Evolutionary conservation across 2,797 vertebrate genomes (phyloP), one percentile per base, ranked within the genome.

Genomic region (Sus cebifrons): DNA sequence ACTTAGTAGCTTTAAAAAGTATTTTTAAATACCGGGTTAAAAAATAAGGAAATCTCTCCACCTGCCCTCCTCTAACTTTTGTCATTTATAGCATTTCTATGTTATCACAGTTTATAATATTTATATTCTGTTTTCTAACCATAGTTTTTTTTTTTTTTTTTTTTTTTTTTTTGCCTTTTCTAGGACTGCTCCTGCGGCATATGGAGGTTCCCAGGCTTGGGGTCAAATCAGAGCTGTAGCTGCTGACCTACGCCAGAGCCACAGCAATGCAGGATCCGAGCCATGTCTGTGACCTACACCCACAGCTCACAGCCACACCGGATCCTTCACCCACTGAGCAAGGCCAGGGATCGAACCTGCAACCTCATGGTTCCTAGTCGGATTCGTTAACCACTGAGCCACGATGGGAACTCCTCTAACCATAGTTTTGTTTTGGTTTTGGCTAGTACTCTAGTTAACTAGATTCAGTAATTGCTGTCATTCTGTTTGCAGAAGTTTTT

Each of bases 401-500:
- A 36, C 36, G 36, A 36, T 36, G 36, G 36, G 36, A 36, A 36
- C 36, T 36, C 36, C 36, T 23, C 32, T 25, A 85, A 25, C 12
- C 14, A 23, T 14, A 40, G 44, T 85, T 86, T 40, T 44, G 11
- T 36, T 86, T 36, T 23, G 64, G 16, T 82, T 79, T 81, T 56
- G 40, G 27, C 29, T 27, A 70, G 54, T 71, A 7, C n/a, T 92
- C 20, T 49, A 65, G 49, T 64, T 78, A 65, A 65, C 21, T 56
- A 32, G 15, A 65, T 58, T 84, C 21, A 36, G 44, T 89, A 44
- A 44, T 14, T 64, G 44, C 64, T 20, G 56, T 40, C 29, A n/a
- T 95, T 92, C 56, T 54, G 64, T 88, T 88, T 88, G 11, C 36
- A 58, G 78, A 40, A 56, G 25, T 21, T 70, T 54, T 77, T 84